Evolutionary conservation across 2,113 vertebrate species (phyloP).

Genomic region (Euleptes europaea): DNA sequence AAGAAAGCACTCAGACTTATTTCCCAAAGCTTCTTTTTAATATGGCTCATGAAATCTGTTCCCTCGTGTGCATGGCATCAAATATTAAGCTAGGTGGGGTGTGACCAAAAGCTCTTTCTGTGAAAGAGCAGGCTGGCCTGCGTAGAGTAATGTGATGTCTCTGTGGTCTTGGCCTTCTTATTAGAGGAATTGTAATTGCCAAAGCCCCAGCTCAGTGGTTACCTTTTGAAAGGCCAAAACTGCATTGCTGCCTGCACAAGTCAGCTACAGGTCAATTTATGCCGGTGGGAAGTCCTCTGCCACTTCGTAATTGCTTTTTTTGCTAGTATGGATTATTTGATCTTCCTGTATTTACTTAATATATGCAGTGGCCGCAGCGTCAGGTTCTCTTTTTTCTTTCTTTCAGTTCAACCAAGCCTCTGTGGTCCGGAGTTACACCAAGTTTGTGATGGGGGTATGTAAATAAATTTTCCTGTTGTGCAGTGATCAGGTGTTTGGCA

Average conservation of each 20-base stretch:
- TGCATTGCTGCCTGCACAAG: neutral
- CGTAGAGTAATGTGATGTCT: neutral
- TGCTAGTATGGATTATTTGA: neutral
- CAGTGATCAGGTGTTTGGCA: neutral
- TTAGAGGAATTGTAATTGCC: neutral
- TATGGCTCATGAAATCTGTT: neutral
- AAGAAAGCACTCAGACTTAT: neutral
- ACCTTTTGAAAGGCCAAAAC: neutral
- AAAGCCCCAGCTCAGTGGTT: neutral
- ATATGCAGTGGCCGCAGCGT: neutral
- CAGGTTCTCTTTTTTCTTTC: neutral
- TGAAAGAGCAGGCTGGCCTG: neutral
- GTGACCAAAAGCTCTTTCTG: neutral
- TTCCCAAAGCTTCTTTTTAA: neutral
- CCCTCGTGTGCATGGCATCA: neutral
- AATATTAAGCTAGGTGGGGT: neutral
- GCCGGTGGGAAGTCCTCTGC: neutral
- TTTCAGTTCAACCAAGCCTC: slow-evolving; percentile 87
- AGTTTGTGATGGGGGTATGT: slow-evolving; percentile 90
- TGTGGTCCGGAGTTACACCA: slow-evolving; percentile 88
- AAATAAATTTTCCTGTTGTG: neutral
- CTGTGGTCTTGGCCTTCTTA: neutral
- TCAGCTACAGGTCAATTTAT: neutral
- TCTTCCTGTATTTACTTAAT: neutral
- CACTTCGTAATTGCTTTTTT: neutral